Evolutionary conservation across 2,888 invertebrate genomes (phyloP).

Genomic region (Troglohyphantes excavatus): DNA sequence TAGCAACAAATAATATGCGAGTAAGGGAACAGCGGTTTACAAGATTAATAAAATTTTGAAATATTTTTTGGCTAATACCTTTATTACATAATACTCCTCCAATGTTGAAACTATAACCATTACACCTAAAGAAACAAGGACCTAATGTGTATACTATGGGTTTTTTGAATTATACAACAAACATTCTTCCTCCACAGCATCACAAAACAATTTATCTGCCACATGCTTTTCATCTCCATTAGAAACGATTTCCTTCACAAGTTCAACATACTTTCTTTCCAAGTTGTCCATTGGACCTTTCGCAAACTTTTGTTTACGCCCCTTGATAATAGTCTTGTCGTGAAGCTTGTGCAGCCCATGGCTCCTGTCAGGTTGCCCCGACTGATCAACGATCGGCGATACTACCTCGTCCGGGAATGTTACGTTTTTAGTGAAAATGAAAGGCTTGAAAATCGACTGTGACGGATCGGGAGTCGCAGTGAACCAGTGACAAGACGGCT

Average conservation of each 20-base stretch:
- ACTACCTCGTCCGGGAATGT: conserved; percentile 87
- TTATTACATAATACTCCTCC: no score
- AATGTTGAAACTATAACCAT: no score
- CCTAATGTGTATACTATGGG: no score
- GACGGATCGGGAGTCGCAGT: conserved; percentile 91
- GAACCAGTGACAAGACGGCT: conserved; percentile 90
- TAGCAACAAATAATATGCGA: no score
- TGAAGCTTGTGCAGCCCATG: conserved; percentile 87
- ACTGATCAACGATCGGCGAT: conserved; percentile 83
- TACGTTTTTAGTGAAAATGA: conserved; percentile 86
- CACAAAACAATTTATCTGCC: conserved; percentile 82
- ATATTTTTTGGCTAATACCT: no score
- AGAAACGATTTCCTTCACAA: conserved; percentile 82
- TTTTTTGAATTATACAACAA: conserved; percentile 84
- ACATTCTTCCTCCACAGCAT: conserved; percentile 83
- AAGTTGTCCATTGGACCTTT: conserved; percentile 82
- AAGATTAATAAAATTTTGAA: background rate
- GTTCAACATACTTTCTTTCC: conserved; percentile 82
- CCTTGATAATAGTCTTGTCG: conserved; percentile 83
- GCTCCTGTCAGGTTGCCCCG: conserved; percentile 83
- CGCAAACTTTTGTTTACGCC: background rate
- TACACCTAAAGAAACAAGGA: no score
- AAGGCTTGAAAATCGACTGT: conserved; percentile 91
- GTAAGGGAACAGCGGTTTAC: no score
- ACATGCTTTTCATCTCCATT: conserved; percentile 81